Conservation (phyloP, 2,113 vertebrate species). For the Candoia aspera region DNA sequence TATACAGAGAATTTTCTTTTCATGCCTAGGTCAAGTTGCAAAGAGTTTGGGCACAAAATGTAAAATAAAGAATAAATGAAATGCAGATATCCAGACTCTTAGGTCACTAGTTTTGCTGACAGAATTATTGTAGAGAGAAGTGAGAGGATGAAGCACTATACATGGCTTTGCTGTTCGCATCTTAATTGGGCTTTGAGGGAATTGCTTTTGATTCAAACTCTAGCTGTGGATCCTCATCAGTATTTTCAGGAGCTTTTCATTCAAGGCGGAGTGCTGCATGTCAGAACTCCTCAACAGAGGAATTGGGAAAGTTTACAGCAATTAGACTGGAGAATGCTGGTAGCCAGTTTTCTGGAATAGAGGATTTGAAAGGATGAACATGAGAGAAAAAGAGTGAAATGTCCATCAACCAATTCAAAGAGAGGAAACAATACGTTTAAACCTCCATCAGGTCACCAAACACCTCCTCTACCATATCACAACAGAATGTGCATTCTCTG, state of each 20-base stretch:
- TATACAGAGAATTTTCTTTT: slow-evolving; percentile 17
- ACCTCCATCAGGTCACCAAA: not conserved
- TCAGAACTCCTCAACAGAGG: not conserved
- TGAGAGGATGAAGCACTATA: not conserved
- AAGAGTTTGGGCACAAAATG: not conserved
- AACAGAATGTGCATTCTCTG: not conserved
- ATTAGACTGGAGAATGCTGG: not conserved
- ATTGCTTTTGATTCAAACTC: not conserved
- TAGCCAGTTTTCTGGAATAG: not conserved
- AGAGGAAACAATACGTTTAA: not conserved
- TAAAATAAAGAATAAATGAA: not conserved
- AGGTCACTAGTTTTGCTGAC: slow-evolving; percentile 2
- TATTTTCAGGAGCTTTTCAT: not conserved
- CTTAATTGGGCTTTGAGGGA: not conserved
- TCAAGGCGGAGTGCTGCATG: not conserved
- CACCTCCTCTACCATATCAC: not conserved
- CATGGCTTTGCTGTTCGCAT: not conserved
- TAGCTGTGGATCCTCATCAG: not conserved
- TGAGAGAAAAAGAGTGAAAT: not conserved
- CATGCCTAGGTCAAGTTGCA: slow-evolving; percentile 14
- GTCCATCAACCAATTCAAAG: not conserved
- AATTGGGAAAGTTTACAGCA: not conserved
- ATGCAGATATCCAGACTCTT: slow-evolving; percentile 19
- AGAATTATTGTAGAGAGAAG: not conserved
- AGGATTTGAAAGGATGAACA: not conserved